Evolutionary conservation across 2,888 invertebrate genomes (phyloP).

Genomic region (Scaptomyza cyrtandrae): DNA sequence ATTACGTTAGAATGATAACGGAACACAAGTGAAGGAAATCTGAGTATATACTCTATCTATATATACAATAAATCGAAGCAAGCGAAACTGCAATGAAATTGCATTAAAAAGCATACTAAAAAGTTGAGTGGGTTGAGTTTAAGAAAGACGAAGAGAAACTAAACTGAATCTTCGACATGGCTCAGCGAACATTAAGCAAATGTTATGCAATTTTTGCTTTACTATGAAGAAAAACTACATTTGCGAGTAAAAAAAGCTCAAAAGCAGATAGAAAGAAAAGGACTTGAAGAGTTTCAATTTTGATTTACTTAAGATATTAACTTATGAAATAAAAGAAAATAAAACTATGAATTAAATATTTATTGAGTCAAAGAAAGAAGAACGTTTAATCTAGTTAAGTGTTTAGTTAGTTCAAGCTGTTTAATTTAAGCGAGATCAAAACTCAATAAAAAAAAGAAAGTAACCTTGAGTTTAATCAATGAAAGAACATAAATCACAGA

Average conservation of each 20-base stretch:
- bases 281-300: constrained; percentile 1
- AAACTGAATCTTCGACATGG: constrained; percentile 27
- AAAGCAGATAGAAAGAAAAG: constrained; percentile 8
- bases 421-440: neutral
- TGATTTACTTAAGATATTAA: neutral
- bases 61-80: constrained; percentile 62
- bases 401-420: neutral
- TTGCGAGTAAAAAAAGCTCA: constrained; percentile 5
- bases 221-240: constrained; percentile 12
- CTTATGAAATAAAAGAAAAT: neutral
- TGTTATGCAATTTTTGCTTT: constrained; percentile 17
- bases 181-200: constrained; percentile 42
- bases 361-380: neutral
- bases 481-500: constrained; percentile 26
- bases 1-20: constrained; percentile 81
- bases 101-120: constrained; percentile 52
- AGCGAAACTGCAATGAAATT: constrained; percentile 58
- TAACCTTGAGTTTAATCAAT: constrained; percentile 16
- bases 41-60: constrained; percentile 13
- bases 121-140: constrained; percentile 29
- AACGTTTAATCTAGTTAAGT: neutral
- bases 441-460: neutral
- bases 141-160: neutral
- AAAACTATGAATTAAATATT: neutral
- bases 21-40: constrained; percentile 26